Percentiles rank a stretch among this genome's conserved stretches.
Evolutionary conservation across 2,888 invertebrate species (phyloP).

Genomic region (Chrysina gloriosa): DNA sequence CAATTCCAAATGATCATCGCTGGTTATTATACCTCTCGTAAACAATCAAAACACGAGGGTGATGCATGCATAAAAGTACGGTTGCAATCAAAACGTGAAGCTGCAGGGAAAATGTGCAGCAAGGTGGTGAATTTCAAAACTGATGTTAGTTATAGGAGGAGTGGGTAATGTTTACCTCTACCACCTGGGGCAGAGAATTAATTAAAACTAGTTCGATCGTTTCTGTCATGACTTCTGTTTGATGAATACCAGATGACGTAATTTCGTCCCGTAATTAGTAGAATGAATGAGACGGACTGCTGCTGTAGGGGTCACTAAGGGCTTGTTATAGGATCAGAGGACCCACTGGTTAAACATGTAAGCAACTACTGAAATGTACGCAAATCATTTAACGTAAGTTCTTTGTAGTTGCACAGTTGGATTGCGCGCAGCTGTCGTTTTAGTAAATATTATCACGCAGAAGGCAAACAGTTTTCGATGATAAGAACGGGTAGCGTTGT

Average conservation of each 20-base stretch:
- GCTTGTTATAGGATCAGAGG: conserved; percentile 37
- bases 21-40: conserved; percentile 13
- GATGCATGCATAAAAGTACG: conserved; percentile 25
- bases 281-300: conserved; percentile 29
- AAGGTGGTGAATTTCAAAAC: conserved; percentile 11
- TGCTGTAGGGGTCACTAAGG: conserved; percentile 29
- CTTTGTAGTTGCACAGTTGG: conserved; percentile 20
- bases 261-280: conserved; percentile 43
- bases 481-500: conserved; percentile 17
- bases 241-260: conserved; percentile 47
- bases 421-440: conserved; percentile 30
- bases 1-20: conserved; percentile 11
- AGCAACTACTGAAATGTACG: conserved; percentile 32
- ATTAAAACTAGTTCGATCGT: conserved; percentile 46
- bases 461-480: conserved; percentile 24
- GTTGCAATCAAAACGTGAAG: conserved; percentile 36
- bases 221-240: conserved; percentile 44
- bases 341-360: conserved; percentile 36
- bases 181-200: conserved; percentile 45
- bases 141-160: conserved; percentile 8
- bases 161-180: conserved; percentile 40
- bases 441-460: conserved; percentile 39
- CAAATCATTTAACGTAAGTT: conserved; percentile 34
- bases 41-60: conserved; percentile 35
- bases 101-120: conserved; percentile 36